Evolutionary conservation across 92 coral and sea anemone species (phyloP), one percentile per base, ranked within the genome.

Genomic region (Umimayanthus kanabou): DNA sequence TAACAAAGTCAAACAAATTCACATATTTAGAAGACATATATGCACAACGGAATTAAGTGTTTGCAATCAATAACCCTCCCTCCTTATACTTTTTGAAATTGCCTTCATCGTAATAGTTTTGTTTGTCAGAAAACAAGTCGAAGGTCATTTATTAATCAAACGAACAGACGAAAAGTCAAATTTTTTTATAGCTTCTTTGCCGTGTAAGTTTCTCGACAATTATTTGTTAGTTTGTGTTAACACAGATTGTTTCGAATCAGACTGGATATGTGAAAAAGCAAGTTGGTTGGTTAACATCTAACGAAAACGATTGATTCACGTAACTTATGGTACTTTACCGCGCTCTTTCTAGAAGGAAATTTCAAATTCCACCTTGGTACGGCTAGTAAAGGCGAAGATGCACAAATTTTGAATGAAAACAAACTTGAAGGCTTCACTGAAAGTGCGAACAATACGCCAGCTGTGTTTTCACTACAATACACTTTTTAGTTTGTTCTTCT

Each of bases 1-100:
- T 73, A 73, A 33, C 40, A 73, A 28, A 67, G 33, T 73, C 25
- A 73, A 73, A 73, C 77, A 73, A 73, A 30, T 39, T 73, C 39
- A 5, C 15, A 14, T 39, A 30, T 74, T 61, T 20, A 20, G 69
- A 61, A 74, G 45, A 18, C 47, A 7, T 9, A 50, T 53, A 20
- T 16, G 50, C 53, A 18, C 25, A 75, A 39, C 79, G 13, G 79
- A 39, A 75, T 11, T 9, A 75, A 20, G 79, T 37, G 50, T 15
- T 75, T n/a, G 6, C 20, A 75, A n/a, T 4, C 79, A 39, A 20
- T 26, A 20, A 39, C 28, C 30, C 5, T 20, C 79, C 49, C 29
- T 20, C 14, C 11, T 39, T 39, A 37, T 22, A 14, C 13, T 39
- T 39, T 75, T 37, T 75, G 23, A 75, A 39, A 18, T 39, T 37